A percentile compares a stretch with the other conserved stretches of the same genome.
Conservation (phyloP, 2,888 invertebrate species). For the Flabesymbios commensalis region DNA sequence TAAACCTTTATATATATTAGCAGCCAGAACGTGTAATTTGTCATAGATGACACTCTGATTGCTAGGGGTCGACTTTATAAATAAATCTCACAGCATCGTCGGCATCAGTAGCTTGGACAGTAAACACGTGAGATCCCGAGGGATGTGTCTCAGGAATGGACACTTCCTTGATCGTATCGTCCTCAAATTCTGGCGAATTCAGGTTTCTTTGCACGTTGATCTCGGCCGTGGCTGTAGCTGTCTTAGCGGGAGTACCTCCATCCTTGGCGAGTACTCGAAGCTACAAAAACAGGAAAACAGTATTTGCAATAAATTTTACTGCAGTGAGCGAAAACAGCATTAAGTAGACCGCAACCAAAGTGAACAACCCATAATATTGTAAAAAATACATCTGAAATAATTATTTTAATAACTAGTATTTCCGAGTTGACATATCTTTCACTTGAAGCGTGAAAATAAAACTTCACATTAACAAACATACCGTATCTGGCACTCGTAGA, state of each 20-base stretch:
- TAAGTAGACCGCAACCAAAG: too few species aligned
- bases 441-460: too few species aligned
- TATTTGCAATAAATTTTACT: too few species aligned
- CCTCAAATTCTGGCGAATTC: conserved; percentile 19
- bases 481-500: too few species aligned
- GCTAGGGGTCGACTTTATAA: background rate
- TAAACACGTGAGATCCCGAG: conserved; percentile 39
- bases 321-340: too few species aligned
- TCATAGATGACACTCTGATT: too few species aligned
- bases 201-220: conserved; percentile 30
- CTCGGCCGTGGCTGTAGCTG: conserved; percentile 36
- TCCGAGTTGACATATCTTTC: background rate
- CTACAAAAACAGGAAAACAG: conserved; percentile 30
- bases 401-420: background rate
- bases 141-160: conserved; percentile 42
- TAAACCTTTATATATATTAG: too few species aligned
- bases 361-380: background rate
- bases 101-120: conserved; percentile 43
- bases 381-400: background rate
- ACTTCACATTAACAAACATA: too few species aligned
- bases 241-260: conserved; percentile 38
- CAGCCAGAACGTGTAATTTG: too few species aligned
- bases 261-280: conserved; percentile 45
- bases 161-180: conserved; percentile 5
- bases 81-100: conserved; percentile 37